phyloP scores from a whole-genome alignment of 2,797 vertebrate species.

The Halcyon chelicuti region DNA sequence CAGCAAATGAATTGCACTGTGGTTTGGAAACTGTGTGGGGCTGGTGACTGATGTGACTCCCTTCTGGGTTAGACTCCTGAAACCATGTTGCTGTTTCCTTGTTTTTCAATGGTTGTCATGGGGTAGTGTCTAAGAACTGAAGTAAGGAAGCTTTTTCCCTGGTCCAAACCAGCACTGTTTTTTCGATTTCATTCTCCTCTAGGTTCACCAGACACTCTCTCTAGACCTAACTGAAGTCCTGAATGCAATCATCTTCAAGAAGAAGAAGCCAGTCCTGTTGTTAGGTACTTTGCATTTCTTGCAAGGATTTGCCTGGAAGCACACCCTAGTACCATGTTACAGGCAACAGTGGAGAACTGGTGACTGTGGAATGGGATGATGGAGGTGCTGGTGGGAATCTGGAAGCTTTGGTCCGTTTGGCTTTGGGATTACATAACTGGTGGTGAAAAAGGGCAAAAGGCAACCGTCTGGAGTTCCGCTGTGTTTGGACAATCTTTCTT shows the following conservation, averaged over 20 bases:
- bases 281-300: slow-evolving; percentile 81
- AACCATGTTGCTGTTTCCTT: neutral
- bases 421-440: neutral
- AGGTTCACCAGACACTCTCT: slow-evolving; percentile 88
- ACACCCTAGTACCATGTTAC: neutral
- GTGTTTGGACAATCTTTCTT: neutral
- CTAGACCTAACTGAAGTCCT: slow-evolving; percentile 85
- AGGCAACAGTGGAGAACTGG: neutral
- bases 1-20: neutral
- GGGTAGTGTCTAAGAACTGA: neutral
- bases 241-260: slow-evolving; percentile 82
- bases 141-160: neutral
- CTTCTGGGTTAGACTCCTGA: neutral
- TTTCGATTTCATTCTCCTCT: slow-evolving; percentile 20
- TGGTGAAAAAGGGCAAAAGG: neutral
- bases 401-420: neutral
- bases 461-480: neutral
- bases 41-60: neutral
- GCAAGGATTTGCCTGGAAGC: neutral
- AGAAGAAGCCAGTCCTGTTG: slow-evolving; percentile 83
- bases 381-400: neutral
- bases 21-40: neutral
- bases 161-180: neutral
- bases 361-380: neutral
- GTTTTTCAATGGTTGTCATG: neutral